Conservation (phyloP, 2,888 invertebrate species). For the Eustalomyia histrio region DNA sequence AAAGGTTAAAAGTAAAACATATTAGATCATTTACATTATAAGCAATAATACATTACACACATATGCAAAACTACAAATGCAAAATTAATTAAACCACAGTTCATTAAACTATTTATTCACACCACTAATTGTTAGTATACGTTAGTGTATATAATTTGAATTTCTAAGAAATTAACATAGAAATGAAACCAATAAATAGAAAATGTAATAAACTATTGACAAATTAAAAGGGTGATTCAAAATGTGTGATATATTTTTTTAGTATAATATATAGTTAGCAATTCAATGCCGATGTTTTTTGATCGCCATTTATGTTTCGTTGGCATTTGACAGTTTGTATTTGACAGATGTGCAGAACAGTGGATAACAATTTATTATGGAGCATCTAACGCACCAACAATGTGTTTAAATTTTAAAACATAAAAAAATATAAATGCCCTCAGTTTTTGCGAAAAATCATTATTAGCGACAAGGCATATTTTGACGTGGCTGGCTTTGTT, state of each 20-base stretch:
- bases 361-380: too few species aligned
- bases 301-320: too few species aligned
- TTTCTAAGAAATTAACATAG: not conserved
- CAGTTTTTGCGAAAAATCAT: too few species aligned
- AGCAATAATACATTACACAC: not conserved
- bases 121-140: not conserved
- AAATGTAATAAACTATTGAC: not conserved
- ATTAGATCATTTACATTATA: conserved; percentile 9
- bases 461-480: too few species aligned
- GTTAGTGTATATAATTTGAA: not conserved
- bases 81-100: conserved; percentile 26
- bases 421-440: too few species aligned
- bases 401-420: too few species aligned
- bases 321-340: too few species aligned
- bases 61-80: not conserved
- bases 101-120: conserved; percentile 27
- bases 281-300: too few species aligned
- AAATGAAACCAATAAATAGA: not conserved
- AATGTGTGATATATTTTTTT: not conserved
- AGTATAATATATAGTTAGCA: too few species aligned
- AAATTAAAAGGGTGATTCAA: not conserved
- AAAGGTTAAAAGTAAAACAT: conserved; percentile 19
- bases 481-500: too few species aligned
- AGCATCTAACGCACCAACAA: too few species aligned
- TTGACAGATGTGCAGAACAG: too few species aligned